Percentiles rank a stretch among this genome's conserved stretches.
phyloP scores from a whole-genome alignment of 2,113 vertebrate genomes.

The Gila orcuttii region DNA sequence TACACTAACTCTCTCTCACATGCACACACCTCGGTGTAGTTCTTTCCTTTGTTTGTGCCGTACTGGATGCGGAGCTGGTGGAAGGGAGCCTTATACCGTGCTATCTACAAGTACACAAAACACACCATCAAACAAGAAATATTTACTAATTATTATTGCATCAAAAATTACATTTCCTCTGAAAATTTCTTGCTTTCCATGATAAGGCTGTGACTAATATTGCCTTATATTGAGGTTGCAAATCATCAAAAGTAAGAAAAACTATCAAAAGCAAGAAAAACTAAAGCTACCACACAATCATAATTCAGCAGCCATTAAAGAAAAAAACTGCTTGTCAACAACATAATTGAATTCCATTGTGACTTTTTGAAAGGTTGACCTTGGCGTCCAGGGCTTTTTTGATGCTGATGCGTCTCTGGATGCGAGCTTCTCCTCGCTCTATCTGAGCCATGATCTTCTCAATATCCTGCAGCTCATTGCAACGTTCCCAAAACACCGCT shows the following conservation, averaged over 20 bases:
- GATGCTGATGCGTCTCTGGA: conserved; percentile 89
- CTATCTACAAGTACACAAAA: conserved; percentile 76
- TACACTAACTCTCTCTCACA: not conserved
- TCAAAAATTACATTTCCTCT: not conserved
- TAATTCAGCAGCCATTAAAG: conserved; percentile 25
- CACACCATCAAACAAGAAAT: conserved; percentile 25
- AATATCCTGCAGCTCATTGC: conserved; percentile 89
- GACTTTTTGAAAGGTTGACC: conserved; percentile 64
- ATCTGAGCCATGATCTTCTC: conserved; percentile 92
- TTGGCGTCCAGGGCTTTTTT: conserved; percentile 90
- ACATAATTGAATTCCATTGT: not conserved
- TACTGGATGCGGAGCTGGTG: conserved; percentile 89
- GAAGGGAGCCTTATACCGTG: conserved; percentile 89
- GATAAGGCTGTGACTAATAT: conserved; percentile 1
- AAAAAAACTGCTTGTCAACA: conserved; percentile 4
- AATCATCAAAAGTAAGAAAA: conserved; percentile 20
- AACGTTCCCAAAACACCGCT: conserved; percentile 92
- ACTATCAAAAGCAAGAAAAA: not conserved
- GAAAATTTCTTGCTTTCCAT: not conserved
- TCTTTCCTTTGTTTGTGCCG: conserved; percentile 90
- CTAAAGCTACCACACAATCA: not conserved
- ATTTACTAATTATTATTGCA: conserved; percentile 27
- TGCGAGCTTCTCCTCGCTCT: conserved; percentile 88
- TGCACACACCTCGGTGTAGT: conserved; percentile 79
- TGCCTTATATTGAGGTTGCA: conserved; percentile 15